Base-by-base conservation (phyloP, 2,888 invertebrate genomes). In the Epinotia brunnichana region DNA sequence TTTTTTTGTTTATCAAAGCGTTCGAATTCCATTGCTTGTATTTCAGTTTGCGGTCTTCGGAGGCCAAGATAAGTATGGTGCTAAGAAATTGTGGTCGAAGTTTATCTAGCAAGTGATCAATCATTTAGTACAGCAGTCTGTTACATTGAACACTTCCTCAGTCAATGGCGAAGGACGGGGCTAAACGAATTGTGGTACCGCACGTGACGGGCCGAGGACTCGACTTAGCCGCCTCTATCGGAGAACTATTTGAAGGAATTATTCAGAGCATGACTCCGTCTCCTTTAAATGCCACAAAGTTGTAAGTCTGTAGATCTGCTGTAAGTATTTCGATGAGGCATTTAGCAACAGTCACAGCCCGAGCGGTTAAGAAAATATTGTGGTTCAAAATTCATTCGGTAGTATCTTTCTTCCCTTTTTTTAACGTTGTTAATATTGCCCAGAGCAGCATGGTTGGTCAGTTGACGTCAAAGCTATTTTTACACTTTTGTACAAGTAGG, bases 111-210 rank as follows among this genome's bases (percentile, higher is more conserved):
- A 39, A 35, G 9, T 19, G 19, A 10, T 39, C 24, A n/a, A 57
- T 57, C 13, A 35, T 59, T 11, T 59, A 59, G 24, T 29, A n/a
- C 51, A 51, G 29, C 53, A 35, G 54, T 54, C 64, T 5, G 64
- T 53, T 41, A 66, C 53, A 19, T 11, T 15, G 66, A 21, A 35
- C 41, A 60, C 59, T 19, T 56, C 56, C 35, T 35, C 21, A 64
- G 64, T 39, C 54, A 51, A 54, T 44, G n/a, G 61, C 21, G 56
- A 51, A 39, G 70, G 61, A 48, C 64, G 56, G 35, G 3, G 41
- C 53, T 72, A 72, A 72, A 72, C 61, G 72, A 72, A 72, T 72
- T 72, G 72, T 51, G 67, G 72, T 35, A 44, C 19, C 56, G 60
- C 17, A 67, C 72, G 72, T 72, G 72, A 72, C 72, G 48, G 39